Evolutionary conservation across 1,140 invertebrate species (phyloP).

Genomic region (Luehdorfia chinensis): DNA sequence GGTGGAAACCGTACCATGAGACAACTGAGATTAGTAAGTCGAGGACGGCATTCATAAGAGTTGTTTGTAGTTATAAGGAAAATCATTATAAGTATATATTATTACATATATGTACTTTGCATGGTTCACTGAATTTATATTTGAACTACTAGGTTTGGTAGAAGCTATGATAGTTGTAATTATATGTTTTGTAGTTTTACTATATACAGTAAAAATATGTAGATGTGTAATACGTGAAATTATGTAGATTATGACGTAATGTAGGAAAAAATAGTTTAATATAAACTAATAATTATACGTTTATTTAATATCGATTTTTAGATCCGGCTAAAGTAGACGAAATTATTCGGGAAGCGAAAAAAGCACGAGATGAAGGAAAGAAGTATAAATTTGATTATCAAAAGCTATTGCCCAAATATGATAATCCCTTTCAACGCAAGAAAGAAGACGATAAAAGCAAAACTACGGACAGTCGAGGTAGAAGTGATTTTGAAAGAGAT

Average conservation of each 20-base stretch:
- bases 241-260: not conserved
- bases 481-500: conserved; percentile 27
- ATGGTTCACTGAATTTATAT: too few species aligned
- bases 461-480: conserved; percentile 26
- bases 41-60: not conserved
- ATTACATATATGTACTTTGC: too few species aligned
- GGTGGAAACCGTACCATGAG: not conserved
- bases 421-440: conserved; percentile 67
- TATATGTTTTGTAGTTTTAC: too few species aligned
- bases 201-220: too few species aligned
- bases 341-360: conserved; percentile 64
- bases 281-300: too few species aligned
- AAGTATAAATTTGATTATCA: conserved; percentile 66
- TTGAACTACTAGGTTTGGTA: too few species aligned
- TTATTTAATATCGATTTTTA: conserved; percentile 41
- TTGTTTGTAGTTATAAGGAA: too few species aligned
- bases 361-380: conserved; percentile 55
- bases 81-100: too few species aligned
- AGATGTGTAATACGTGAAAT: too few species aligned
- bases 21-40: not conserved
- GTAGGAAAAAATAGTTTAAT: too few species aligned
- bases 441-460: conserved; percentile 41
- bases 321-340: conserved; percentile 64
- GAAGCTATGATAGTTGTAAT: too few species aligned
- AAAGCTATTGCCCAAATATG: conserved; percentile 60